These are phyloP conservation scores for Neodiprion pinetum DNA, from an alignment of 1,140 invertebrate genomes.

Conservation along the genomic window DNA sequence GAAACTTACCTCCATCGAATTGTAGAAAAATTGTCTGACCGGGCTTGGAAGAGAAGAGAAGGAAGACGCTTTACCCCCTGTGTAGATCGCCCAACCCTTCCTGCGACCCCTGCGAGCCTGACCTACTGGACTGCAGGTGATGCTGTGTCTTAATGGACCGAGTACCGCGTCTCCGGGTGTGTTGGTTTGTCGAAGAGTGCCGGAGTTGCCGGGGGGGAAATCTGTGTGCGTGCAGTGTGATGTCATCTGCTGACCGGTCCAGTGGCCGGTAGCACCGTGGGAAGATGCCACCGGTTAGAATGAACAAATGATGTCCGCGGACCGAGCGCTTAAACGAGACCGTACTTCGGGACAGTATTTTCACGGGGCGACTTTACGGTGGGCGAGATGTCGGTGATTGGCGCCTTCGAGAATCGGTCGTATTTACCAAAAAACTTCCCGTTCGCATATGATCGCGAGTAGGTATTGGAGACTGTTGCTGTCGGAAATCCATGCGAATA, in stretches of 20 bases:
- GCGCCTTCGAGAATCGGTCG: too few species aligned
- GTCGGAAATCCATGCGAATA: too few species aligned
- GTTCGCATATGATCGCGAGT: too few species aligned
- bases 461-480: too few species aligned
- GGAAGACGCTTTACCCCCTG: background rate
- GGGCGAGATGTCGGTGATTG: background rate
- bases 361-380: background rate
- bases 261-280: constrained; percentile 49
- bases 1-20: too few species aligned
- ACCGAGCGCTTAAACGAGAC: background rate
- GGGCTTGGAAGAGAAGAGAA: background rate
- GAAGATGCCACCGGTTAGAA: constrained; percentile 39
- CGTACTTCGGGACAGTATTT: background rate
- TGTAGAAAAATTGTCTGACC: background rate
- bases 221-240: constrained; percentile 35
- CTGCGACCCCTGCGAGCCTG: constrained; percentile 37
- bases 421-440: too few species aligned
- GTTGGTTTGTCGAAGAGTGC: constrained; percentile 15
- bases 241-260: constrained; percentile 53
- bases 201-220: constrained; percentile 18
- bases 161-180: constrained; percentile 19
- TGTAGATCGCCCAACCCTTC: constrained; percentile 22
- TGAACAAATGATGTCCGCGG: constrained; percentile 29
- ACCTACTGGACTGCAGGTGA: constrained; percentile 45
- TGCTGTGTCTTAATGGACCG: constrained; percentile 29